Evolutionary conservation across 1,140 invertebrate genomes (phyloP).

Genomic region (Antheraea mylitta): DNA sequence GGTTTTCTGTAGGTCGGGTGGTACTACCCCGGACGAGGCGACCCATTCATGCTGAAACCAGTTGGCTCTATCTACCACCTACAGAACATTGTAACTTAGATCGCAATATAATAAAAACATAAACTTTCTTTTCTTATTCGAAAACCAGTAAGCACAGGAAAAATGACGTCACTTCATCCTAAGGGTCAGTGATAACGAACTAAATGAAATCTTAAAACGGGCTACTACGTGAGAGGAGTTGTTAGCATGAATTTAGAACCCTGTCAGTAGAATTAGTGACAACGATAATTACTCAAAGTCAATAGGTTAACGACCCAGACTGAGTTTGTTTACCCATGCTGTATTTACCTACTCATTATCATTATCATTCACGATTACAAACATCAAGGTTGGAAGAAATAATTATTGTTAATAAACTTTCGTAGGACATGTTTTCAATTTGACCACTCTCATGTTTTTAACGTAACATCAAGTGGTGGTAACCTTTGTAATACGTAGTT

Average conservation of each 20-base stretch:
- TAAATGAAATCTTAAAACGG: neutral
- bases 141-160: neutral
- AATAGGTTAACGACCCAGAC: neutral
- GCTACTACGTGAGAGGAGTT: neutral
- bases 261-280: neutral
- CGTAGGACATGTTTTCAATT: neutral
- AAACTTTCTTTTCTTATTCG: neutral
- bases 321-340: neutral
- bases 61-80: too few species aligned
- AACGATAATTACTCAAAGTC: slow-evolving; percentile 1
- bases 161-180: slow-evolving; percentile 11
- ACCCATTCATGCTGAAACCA: too few species aligned
- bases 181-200: slow-evolving; percentile 2
- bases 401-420: neutral
- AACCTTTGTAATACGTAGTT: slow-evolving; percentile 3
- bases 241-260: neutral
- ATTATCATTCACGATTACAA: neutral
- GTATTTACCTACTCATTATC: neutral
- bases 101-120: too few species aligned
- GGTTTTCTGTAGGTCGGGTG: too few species aligned
- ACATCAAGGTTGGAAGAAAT: neutral
- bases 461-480: neutral
- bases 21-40: too few species aligned
- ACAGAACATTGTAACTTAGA: too few species aligned
- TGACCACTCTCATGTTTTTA: neutral